Evolutionary conservation across 2,113 vertebrate genomes (phyloP).

Genomic region (Psittacus erithacus): DNA sequence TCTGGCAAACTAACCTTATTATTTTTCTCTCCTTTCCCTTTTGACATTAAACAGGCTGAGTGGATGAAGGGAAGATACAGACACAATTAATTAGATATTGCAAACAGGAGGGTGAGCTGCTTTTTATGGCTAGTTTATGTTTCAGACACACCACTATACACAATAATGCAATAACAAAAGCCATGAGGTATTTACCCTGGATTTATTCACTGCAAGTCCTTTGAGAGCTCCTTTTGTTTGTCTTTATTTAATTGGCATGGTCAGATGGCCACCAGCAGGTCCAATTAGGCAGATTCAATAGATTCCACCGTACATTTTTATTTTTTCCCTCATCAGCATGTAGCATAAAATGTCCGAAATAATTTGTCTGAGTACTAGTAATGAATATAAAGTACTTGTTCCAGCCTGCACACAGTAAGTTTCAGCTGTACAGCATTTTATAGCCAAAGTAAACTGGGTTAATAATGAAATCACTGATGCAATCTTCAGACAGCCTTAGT

Average conservation of each 20-base stretch:
- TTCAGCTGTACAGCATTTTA: constrained; percentile 17
- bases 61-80: constrained; percentile 14
- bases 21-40: constrained; percentile 16
- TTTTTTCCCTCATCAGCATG: not conserved
- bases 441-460: constrained; percentile 30
- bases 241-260: constrained; percentile 57
- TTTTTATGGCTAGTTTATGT: constrained; percentile 39
- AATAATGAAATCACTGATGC: constrained; percentile 1
- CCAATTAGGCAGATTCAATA: constrained; percentile 54
- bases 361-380: constrained; percentile 36
- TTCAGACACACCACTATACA: constrained; percentile 2
- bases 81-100: constrained; percentile 31
- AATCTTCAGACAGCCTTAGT: not conserved
- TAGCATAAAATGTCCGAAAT: constrained; percentile 38
- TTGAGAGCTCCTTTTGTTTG: constrained; percentile 48
- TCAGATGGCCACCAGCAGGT: constrained; percentile 14
- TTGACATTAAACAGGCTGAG: constrained; percentile 41
- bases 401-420: not conserved
- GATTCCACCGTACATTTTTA: constrained; percentile 20
- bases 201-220: constrained; percentile 35
- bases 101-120: not conserved
- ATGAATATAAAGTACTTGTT: constrained; percentile 43
- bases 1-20: constrained; percentile 17
- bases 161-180: constrained; percentile 50
- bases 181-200: not conserved